Evolutionary conservation across 1,140 invertebrate species (phyloP).

Genomic region (Solen grandis): DNA sequence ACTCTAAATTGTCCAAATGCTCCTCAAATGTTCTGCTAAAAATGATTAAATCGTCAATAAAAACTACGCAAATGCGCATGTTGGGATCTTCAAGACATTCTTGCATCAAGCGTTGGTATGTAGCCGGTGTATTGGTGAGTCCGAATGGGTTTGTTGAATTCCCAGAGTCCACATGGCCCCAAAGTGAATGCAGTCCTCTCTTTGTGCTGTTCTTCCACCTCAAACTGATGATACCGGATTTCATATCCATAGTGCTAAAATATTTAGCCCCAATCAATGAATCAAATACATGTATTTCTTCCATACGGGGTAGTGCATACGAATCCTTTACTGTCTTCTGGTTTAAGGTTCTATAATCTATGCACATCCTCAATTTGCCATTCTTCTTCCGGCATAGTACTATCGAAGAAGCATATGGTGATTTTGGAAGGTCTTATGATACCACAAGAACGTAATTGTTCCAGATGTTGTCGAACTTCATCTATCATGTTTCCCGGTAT

Average conservation of each 20-base stretch:
- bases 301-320: constrained; percentile 51
- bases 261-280: constrained; percentile 75
- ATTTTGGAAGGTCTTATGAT: constrained; percentile 19
- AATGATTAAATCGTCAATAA: background rate
- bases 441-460: background rate
- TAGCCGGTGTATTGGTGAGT: background rate
- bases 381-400: constrained; percentile 63
- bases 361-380: constrained; percentile 63
- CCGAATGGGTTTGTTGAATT: background rate
- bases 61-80: background rate
- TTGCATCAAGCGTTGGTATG: background rate
- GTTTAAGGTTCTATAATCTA: constrained; percentile 64
- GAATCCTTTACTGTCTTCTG: constrained; percentile 54
- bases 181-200: background rate
- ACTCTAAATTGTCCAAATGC: too few species aligned
- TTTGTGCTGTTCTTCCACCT: constrained; percentile 1
- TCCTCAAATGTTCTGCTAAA: too few species aligned
- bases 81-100: background rate
- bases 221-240: constrained; percentile 64
- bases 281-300: constrained; percentile 49
- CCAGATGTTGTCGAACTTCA: constrained; percentile 11
- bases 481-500: background rate
- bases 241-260: constrained; percentile 81
- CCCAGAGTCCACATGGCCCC: background rate
- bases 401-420: constrained; percentile 50